phyloP scores from a whole-genome alignment of 2,888 invertebrate species.

The Cataglyphis cursor region DNA sequence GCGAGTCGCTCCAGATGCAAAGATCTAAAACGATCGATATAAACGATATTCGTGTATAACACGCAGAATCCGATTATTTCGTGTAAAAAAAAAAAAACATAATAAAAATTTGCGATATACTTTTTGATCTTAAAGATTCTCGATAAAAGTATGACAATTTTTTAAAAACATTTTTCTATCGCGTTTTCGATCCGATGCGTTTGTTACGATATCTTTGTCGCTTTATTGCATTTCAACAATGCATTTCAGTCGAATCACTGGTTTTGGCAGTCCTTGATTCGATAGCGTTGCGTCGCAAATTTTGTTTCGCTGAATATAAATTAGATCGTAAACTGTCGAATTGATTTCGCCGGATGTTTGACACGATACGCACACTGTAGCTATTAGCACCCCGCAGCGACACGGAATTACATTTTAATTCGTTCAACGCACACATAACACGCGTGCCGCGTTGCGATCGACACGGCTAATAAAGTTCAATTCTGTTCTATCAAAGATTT shows the following conservation, averaged over 20 bases:
- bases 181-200: background rate
- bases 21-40: conserved; percentile 13
- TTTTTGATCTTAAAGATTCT: background rate
- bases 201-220: background rate
- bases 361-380: conserved; percentile 19
- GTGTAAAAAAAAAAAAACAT: background rate
- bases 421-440: conserved; percentile 35
- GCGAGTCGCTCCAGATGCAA: background rate
- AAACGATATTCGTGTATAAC: background rate
- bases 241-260: background rate
- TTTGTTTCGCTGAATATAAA: conserved; percentile 47
- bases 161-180: background rate
- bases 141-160: background rate
- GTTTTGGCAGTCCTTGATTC: conserved; percentile 34
- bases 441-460: conserved; percentile 32
- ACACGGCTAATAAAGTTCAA: conserved; percentile 46
- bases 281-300: conserved; percentile 41
- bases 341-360: conserved; percentile 51
- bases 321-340: conserved; percentile 56
- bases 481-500: conserved; percentile 19
- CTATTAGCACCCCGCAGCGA: conserved; percentile 41
- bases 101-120: background rate
- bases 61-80: background rate
- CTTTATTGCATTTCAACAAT: conserved; percentile 4
- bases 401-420: conserved; percentile 44